A percentile compares a stretch with the other conserved stretches of the same genome.
phyloP scores from a whole-genome alignment of 2,113 vertebrate genomes.

The Syrrhaptes paradoxus region DNA sequence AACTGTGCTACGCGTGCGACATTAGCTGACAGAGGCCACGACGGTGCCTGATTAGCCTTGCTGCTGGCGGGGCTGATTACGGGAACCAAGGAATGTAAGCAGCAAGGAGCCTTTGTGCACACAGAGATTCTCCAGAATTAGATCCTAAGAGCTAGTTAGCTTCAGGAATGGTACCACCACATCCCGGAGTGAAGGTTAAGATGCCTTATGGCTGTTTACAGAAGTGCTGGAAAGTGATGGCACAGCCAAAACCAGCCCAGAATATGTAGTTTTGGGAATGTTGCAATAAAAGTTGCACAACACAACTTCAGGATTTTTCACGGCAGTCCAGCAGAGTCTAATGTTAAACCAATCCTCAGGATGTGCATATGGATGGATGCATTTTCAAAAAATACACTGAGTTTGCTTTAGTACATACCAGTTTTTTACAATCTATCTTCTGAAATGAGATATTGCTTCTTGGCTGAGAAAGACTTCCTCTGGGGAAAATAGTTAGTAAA shows the following conservation, averaged over 20 bases:
- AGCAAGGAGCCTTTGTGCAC: not conserved
- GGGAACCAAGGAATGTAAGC: not conserved
- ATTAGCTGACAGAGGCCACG: too few species aligned
- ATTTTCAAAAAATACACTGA: not conserved
- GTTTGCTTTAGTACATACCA: not conserved
- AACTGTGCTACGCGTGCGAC: fast-evolving
- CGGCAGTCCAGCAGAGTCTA: not conserved
- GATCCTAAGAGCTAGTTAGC: not conserved
- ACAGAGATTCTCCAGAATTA: not conserved
- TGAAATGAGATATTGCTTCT: not conserved
- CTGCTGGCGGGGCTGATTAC: not conserved
- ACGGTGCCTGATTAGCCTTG: not conserved
- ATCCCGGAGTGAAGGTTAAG: not conserved
- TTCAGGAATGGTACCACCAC: not conserved
- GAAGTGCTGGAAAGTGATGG: not conserved
- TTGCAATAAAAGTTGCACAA: not conserved
- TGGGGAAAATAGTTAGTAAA: not conserved
- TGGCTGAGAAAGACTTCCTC: not conserved
- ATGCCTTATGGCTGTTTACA: not conserved
- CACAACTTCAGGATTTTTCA: not conserved
- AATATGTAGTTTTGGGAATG: not conserved
- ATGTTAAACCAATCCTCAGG: not conserved
- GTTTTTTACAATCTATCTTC: not conserved
- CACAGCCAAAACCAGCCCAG: not conserved
- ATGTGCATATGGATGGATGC: not conserved